Base-by-base conservation (phyloP, 37 sponge, comb jelly and placozoan genomes). In the Haliclona indistincta region DNA sequence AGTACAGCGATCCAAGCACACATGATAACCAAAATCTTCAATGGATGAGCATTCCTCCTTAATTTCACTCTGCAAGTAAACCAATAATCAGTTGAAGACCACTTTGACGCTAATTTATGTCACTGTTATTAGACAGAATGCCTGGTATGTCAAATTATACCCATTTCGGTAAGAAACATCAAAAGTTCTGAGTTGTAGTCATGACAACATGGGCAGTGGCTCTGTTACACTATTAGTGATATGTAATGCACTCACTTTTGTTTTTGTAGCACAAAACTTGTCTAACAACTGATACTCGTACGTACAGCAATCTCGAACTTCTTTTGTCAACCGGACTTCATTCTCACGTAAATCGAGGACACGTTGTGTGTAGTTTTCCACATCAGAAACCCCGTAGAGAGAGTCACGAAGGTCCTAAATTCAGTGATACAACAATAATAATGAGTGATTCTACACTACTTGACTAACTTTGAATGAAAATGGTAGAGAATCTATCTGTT, bases 181-280 rank as follows among this genome's bases (percentile, higher is more conserved):
- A n/a, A n/a, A n/a, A 37, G 6, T 4, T 4, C 4, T 32, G 66
- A 32, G 37, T 32, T 8, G 33, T 65, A 4, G 49, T 47, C 49
- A 47, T 47, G 13, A 8, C 49, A 17, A 47, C 49, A 47, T 47
- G 49, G 13, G 13, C 49, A n/a, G n/a, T n/a, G n/a, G n/a, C n/a
- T n/a, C n/a, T n/a, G n/a, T 47, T 47, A 30, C 20, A 13, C 6
- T 36, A 65, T 20, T 65, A 65, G 20, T 13, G 19, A 37, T 7
- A 33, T 22, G 23, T 6, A 15, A 22, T 43, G 22, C 42, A 80
- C 83, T 67, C 56, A 84, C 85, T 29, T 51, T 17, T 10, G 25
- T 38, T 38, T 43, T 52, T 0, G 80, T 62, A 43, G 93, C 88
- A 80, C 93, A 92, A 73, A 63, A 92, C 70, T 84, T 44, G 73